Conservation (phyloP, 2,888 invertebrate genomes). For the Subacronicta megacephala region DNA sequence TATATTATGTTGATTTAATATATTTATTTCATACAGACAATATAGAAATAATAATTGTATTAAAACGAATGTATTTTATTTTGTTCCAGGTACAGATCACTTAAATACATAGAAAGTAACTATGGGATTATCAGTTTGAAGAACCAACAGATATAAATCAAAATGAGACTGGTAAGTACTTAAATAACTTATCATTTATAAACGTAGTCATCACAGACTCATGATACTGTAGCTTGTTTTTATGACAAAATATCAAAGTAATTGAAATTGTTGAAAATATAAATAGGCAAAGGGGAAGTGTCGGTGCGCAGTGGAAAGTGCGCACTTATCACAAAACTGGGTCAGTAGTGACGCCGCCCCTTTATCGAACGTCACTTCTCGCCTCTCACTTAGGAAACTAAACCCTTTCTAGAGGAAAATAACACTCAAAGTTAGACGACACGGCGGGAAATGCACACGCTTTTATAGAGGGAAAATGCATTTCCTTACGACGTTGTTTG, state of each 20-base stretch:
- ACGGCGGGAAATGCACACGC: slow-evolving; percentile 64
- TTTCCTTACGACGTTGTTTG: slow-evolving; percentile 67
- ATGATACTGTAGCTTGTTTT: slow-evolving; percentile 11
- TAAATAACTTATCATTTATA: background rate
- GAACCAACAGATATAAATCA: slow-evolving; percentile 63
- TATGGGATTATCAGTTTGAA: slow-evolving; percentile 65
- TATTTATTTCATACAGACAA: no score
- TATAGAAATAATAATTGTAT: no score
- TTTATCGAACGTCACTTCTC: slow-evolving; percentile 83
- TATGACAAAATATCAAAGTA: slow-evolving; percentile 37
- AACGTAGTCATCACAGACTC: background rate
- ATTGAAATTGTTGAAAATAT: slow-evolving; percentile 72
- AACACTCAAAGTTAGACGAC: slow-evolving; percentile 69
- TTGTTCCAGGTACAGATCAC: slow-evolving; percentile 77
- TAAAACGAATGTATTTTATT: slow-evolving; percentile 37
- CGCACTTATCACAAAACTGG: slow-evolving; percentile 87
- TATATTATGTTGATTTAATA: no score
- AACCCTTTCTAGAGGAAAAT: slow-evolving; percentile 72
- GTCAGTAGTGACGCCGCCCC: slow-evolving; percentile 89
- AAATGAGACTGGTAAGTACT: slow-evolving; percentile 85
- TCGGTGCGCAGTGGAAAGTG: slow-evolving; percentile 86
- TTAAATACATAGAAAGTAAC: slow-evolving; percentile 61
- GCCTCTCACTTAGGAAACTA: slow-evolving; percentile 71
- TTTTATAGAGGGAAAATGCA: slow-evolving; percentile 77
- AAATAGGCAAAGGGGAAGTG: slow-evolving; percentile 82